A percentile compares a stretch with the other conserved stretches of the same genome.
These are phyloP conservation scores for Zaprionus ghesquierei DNA, from an alignment of 1,140 invertebrate genomes.

Conservation along the genomic window DNA sequence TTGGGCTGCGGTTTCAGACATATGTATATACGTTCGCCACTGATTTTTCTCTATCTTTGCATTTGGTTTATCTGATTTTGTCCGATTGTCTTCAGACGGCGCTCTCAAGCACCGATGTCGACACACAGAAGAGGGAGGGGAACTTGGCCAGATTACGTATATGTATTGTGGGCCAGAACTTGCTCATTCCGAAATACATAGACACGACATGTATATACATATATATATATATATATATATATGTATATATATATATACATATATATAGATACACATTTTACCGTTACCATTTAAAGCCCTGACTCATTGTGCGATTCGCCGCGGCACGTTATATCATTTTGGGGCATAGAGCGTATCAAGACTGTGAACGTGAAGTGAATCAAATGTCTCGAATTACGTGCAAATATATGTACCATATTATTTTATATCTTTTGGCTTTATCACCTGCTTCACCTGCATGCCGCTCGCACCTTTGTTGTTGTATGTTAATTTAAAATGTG, in stretches of 20 bases:
- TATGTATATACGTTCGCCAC: conserved; percentile 57
- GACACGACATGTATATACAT: no score
- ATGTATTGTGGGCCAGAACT: conserved; percentile 6
- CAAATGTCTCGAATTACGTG: conserved; percentile 42
- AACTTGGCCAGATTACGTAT: conserved; percentile 30
- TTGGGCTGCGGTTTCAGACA: conserved; percentile 52
- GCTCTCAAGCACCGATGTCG: conserved; percentile 21
- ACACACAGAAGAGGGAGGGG: conserved; percentile 18
- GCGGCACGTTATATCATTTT: conserved; percentile 27
- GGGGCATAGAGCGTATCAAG: conserved; percentile 5
- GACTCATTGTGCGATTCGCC: conserved; percentile 5
- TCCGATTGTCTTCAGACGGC: conserved; percentile 19
- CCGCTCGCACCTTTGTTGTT: neutral
- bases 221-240: neutral
- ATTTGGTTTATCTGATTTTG: conserved; percentile 7
- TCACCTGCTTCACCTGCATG: neutral
- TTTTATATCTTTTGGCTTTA: conserved; percentile 4
- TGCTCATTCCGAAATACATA: neutral
- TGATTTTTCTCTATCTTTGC: conserved; percentile 40
- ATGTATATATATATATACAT: neutral
- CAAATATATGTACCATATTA: conserved; percentile 6
- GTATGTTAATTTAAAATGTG: conserved; percentile 31
- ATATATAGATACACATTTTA: neutral
- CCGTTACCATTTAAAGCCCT: conserved; percentile 3
- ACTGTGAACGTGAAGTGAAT: conserved; percentile 40